phyloP scores from a whole-genome alignment of 2,113 vertebrate genomes.

The Sander vitreus region DNA sequence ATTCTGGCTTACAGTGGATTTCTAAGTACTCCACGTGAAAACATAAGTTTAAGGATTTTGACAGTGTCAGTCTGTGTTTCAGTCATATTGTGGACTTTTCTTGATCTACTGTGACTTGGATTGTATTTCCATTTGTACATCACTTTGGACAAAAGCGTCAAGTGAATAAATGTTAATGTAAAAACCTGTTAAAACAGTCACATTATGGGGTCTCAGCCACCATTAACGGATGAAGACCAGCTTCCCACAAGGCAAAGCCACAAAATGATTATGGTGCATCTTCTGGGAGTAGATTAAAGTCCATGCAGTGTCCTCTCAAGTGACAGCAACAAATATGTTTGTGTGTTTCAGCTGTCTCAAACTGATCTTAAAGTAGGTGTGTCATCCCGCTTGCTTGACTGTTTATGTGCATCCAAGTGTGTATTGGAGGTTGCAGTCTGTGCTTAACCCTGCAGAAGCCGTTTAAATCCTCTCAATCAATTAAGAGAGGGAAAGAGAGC shows the following conservation, averaged over 20 bases:
- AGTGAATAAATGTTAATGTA: background rate
- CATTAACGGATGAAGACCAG: background rate
- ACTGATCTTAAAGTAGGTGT: conserved; percentile 44
- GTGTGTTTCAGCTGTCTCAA: conserved; percentile 13
- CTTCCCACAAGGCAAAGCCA: background rate
- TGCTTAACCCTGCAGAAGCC: conserved; percentile 57
- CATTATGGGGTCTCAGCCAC: background rate
- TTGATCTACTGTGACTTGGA: background rate
- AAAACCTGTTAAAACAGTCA: background rate
- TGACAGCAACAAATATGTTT: conserved; percentile 14
- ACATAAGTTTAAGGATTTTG: background rate
- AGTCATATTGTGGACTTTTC: background rate
- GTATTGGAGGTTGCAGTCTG: conserved; percentile 35
- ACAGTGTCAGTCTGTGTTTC: background rate
- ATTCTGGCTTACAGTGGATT: background rate
- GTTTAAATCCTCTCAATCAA: conserved; percentile 77
- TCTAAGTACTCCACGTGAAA: background rate
- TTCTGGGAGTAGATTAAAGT: background rate
- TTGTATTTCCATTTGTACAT: background rate
- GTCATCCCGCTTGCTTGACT: conserved; percentile 2
- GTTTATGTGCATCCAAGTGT: conserved; percentile 39
- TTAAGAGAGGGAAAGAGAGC: conserved; percentile 47
- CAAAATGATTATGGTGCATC: background rate
- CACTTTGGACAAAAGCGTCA: background rate
- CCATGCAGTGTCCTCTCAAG: background rate